Evolutionary conservation across 1,140 invertebrate genomes (phyloP).

Genomic region (Drosophila sp.): DNA sequence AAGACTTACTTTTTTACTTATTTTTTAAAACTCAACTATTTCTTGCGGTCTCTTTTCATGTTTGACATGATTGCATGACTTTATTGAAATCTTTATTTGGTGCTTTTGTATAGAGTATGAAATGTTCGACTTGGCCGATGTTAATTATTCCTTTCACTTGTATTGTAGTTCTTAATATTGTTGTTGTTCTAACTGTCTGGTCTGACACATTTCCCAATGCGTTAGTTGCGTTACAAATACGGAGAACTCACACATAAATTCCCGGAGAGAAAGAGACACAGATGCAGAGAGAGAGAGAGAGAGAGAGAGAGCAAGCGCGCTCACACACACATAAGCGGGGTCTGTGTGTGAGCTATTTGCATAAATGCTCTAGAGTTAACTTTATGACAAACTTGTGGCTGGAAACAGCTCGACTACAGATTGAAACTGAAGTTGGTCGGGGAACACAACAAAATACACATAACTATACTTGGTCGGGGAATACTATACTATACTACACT

Average conservation of each 20-base stretch:
- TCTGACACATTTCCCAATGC: conserved; percentile 35
- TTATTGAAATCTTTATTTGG: too few species aligned
- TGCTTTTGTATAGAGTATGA: background rate
- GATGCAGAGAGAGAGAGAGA: background rate
- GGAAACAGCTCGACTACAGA: conserved; percentile 34
- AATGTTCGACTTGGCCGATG: background rate
- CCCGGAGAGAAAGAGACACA: background rate
- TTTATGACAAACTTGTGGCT: conserved; percentile 73
- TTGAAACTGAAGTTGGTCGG: conserved; percentile 10
- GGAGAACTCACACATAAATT: conserved; percentile 14
- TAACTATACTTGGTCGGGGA: too few species aligned
- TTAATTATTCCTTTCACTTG: background rate
- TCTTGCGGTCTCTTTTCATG: too few species aligned
- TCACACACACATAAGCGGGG: conserved; percentile 17
- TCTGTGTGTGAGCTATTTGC: conserved; percentile 52
- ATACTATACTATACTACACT: too few species aligned
- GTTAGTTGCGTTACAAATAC: conserved; percentile 31
- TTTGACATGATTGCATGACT: too few species aligned
- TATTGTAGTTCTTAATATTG: conserved; percentile 8
- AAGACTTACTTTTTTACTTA: too few species aligned
- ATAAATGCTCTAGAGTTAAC: conserved; percentile 66
- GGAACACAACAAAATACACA: too few species aligned
- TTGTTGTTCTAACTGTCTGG: conserved; percentile 26
- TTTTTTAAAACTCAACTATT: too few species aligned
- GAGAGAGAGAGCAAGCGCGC: background rate